A percentile compares a stretch with the other conserved stretches of the same genome.
phyloP scores from a whole-genome alignment of 2,113 vertebrate genomes.

The Centropristis striata region DNA sequence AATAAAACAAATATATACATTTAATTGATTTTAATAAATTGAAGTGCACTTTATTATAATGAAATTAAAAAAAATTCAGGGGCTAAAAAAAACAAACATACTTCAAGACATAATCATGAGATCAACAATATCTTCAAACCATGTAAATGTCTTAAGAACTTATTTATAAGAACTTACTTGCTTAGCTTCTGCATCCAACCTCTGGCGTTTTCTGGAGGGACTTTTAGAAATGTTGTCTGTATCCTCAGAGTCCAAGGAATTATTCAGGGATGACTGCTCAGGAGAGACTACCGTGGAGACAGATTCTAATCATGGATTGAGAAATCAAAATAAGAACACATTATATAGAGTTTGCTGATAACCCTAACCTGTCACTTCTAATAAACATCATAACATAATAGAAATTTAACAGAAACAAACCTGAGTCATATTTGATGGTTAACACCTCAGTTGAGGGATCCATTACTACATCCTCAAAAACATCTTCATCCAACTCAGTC shows the following conservation, averaged over 20 bases:
- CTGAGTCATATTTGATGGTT: conserved; percentile 36
- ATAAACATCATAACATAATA: not conserved
- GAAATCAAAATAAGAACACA: not conserved
- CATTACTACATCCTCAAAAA: conserved; percentile 29
- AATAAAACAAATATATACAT: not conserved
- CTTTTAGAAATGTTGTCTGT: not conserved
- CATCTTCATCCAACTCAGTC: conserved; percentile 3
- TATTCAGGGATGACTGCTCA: not conserved
- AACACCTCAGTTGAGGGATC: conserved; percentile 14
- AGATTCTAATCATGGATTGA: not conserved
- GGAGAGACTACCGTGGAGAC: not conserved
- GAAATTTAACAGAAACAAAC: conserved; percentile 6
- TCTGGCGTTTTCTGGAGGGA: not conserved
- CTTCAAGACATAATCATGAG: too few species aligned
- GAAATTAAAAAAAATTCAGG: too few species aligned
- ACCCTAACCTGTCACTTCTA: not conserved
- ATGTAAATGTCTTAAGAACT: too few species aligned
- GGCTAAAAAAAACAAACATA: too few species aligned
- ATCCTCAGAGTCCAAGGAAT: not conserved
- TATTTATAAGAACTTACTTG: too few species aligned
- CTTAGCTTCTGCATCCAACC: not conserved
- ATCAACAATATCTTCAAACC: too few species aligned
- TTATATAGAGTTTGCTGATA: too few species aligned
- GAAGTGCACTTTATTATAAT: too few species aligned
- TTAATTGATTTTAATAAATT: too few species aligned